phyloP scores from a whole-genome alignment of 2,113 vertebrate species.

The Rhabdomys dilectus region DNA sequence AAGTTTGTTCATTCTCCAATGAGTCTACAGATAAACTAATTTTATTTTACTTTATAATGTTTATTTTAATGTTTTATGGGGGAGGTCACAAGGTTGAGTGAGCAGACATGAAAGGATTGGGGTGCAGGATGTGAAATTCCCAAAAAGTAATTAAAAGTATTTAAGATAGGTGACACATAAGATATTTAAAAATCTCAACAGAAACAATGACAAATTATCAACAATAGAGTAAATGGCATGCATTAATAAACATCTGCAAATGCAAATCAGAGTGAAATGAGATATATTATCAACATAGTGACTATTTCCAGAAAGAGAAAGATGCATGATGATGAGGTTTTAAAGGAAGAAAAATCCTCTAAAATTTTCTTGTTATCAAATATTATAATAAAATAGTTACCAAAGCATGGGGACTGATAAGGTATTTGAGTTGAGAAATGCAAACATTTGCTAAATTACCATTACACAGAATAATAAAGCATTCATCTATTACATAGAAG shows the following conservation, averaged over 20 bases:
- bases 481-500: background rate
- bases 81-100: background rate
- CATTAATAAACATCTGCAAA: background rate
- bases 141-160: background rate
- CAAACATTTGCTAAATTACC: background rate
- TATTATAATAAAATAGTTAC: too few relatives aligned
- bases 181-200: background rate
- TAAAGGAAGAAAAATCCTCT: background rate
- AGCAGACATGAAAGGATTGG: background rate
- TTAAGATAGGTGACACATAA: background rate
- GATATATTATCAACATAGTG: too few relatives aligned
- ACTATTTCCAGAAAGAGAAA: background rate
- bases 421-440: rapidly evolving
- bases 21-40: background rate
- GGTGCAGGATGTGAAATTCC: background rate
- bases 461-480: background rate
- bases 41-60: background rate
- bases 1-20: background rate
- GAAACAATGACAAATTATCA: background rate
- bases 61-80: background rate
- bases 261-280: background rate
- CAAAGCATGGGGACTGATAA: background rate
- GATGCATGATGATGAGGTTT: too few relatives aligned
- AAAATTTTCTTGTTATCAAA: too few relatives aligned
- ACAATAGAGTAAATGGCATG: background rate